Conservation (phyloP, 2,113 vertebrate genomes). For the Charadrius vociferus region DNA sequence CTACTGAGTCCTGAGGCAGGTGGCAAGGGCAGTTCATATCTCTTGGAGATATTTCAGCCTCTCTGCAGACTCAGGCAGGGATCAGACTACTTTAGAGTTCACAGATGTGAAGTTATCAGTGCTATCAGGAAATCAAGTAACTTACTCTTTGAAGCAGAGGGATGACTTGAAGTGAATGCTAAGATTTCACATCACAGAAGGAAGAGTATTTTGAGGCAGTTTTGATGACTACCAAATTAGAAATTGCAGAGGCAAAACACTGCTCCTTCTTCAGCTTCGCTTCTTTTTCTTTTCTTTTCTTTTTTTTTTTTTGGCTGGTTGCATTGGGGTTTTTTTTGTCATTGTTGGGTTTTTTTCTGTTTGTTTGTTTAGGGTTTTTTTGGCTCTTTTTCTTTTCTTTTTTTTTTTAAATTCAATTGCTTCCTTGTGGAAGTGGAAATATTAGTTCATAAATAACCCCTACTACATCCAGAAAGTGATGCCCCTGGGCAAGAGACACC, state of each 20-base stretch:
- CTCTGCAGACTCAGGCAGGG: background rate
- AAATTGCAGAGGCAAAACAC: background rate
- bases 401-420: background rate
- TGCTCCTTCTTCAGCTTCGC: background rate
- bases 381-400: background rate
- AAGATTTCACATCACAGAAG: background rate
- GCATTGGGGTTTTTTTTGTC: accelerated
- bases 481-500: background rate
- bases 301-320: background rate
- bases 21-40: background rate
- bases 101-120: background rate
- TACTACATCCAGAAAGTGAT: background rate
- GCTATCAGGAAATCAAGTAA: background rate
- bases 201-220: background rate
- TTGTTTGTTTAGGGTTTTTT: background rate
- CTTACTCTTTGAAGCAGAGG: background rate
- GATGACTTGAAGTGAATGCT: background rate
- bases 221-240: background rate
- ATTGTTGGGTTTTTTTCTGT: background rate
- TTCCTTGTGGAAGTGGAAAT: background rate
- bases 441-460: background rate
- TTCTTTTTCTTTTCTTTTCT: no score
- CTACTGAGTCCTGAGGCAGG: background rate
- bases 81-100: background rate
- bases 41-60: background rate